A percentile compares a stretch with the other conserved stretches of the same genome.
phyloP scores from a whole-genome alignment of 2,113 vertebrate genomes.

The Platichthys flesus region DNA sequence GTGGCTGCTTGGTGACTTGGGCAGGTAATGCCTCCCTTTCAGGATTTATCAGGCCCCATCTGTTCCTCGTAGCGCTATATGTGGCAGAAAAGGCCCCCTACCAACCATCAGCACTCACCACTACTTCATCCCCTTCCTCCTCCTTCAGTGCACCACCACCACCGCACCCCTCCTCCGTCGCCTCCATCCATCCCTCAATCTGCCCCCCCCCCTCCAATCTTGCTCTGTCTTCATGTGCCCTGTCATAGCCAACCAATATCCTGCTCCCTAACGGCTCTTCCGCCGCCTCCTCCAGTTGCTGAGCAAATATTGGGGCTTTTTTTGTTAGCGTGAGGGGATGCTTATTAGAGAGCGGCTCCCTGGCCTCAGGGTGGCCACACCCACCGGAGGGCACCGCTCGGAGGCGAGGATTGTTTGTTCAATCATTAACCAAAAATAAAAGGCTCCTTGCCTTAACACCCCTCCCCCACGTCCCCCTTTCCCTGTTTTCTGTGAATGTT shows the following conservation, averaged over 20 bases:
- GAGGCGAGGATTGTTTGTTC: conserved; percentile 79
- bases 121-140: conserved; percentile 57
- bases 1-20: conserved; percentile 86
- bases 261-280: conserved; percentile 55
- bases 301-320: conserved; percentile 71
- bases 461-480: conserved; percentile 32
- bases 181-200: conserved; percentile 35
- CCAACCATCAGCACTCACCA: conserved; percentile 68
- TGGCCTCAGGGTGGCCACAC: conserved; percentile 76
- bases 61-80: conserved; percentile 85
- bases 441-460: conserved; percentile 72
- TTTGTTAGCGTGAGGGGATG: conserved; percentile 65
- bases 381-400: conserved; percentile 73
- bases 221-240: conserved; percentile 55
- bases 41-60: conserved; percentile 91
- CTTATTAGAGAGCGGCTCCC: conserved; percentile 79
- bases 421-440: conserved; percentile 86
- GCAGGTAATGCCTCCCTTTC: conserved; percentile 93
- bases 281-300: conserved; percentile 63
- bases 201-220: conserved; percentile 2
- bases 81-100: conserved; percentile 80
- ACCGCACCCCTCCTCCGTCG: conserved; percentile 4
- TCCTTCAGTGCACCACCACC: conserved; percentile 31
- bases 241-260: conserved; percentile 67
- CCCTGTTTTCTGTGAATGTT: conserved; percentile 38